Evolutionary conservation across 2,113 vertebrate species (phyloP).

Genomic region (Scomber japonicus): DNA sequence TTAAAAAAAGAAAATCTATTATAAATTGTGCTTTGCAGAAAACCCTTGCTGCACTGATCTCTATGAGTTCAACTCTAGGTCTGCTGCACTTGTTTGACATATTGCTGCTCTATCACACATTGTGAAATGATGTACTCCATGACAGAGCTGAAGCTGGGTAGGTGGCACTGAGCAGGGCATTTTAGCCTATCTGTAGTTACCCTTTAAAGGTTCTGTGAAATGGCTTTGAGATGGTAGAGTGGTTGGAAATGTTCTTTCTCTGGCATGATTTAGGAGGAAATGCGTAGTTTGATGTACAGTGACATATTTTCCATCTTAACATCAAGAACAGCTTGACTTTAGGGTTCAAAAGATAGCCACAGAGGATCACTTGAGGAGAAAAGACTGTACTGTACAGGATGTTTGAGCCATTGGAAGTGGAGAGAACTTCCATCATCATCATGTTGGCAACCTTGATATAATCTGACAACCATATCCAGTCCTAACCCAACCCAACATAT

Average conservation of each 20-base stretch:
- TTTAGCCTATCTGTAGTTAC: not conserved
- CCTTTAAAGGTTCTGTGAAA: constrained; percentile 3
- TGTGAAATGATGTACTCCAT: not conserved
- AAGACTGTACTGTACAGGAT: not conserved
- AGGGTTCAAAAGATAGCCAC: constrained; percentile 7
- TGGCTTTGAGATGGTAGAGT: constrained; percentile 12
- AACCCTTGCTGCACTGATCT: too few species aligned
- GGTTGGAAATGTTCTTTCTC: constrained; percentile 19
- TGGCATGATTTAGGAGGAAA: constrained; percentile 14
- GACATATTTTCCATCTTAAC: constrained; percentile 22
- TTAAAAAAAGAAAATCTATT: too few species aligned
- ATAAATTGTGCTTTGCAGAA: too few species aligned
- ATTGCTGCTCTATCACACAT: not conserved
- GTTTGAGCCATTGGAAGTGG: not conserved
- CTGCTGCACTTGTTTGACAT: too few species aligned
- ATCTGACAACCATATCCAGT: not conserved
- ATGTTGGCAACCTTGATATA: not conserved
- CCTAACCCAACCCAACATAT: not conserved
- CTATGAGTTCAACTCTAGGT: too few species aligned
- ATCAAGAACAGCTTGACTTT: constrained; percentile 4
- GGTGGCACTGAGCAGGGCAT: not conserved
- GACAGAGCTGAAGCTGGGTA: not conserved
- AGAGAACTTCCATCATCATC: not conserved
- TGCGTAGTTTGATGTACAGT: constrained; percentile 19
- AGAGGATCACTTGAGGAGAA: not conserved